Conservation (phyloP, 2,113 vertebrate species). For the Mohoua ochrocephala region DNA sequence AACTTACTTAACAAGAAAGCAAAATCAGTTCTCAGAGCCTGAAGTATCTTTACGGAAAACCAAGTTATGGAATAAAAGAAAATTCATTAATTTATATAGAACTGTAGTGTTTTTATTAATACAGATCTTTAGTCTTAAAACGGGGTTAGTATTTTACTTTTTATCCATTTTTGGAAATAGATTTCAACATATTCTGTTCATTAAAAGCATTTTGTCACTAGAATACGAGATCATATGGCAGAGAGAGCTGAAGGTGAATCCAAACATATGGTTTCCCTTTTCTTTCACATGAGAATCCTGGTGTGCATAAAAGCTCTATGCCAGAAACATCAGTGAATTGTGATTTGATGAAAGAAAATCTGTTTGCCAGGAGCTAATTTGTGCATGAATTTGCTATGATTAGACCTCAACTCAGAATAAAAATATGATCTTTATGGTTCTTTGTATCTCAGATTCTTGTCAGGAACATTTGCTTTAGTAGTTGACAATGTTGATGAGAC, state of each 20-base stretch:
- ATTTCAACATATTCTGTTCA: not conserved
- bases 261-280: not conserved
- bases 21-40: not conserved
- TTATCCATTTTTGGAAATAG: not conserved
- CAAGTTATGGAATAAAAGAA: not conserved
- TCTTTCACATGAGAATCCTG: not conserved
- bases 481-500: not conserved
- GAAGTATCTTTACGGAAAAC: not conserved
- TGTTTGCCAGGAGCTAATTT: not conserved
- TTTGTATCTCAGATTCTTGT: not conserved
- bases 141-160: not conserved
- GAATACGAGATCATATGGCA: not conserved
- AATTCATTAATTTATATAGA: not conserved
- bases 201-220: not conserved
- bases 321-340: not conserved
- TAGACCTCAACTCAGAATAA: not conserved
- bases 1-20: not conserved
- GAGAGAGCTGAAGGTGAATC: not conserved
- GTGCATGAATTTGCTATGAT: not conserved
- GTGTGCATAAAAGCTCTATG: not conserved
- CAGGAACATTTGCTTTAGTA: not conserved
- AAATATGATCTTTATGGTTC: not conserved
- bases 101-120: not conserved
- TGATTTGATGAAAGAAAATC: not conserved
- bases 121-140: not conserved